Evolutionary conservation across 2,113 vertebrate species (phyloP), one percentile per base, ranked within the genome.

Genomic region (Sebastes fasciatus): DNA sequence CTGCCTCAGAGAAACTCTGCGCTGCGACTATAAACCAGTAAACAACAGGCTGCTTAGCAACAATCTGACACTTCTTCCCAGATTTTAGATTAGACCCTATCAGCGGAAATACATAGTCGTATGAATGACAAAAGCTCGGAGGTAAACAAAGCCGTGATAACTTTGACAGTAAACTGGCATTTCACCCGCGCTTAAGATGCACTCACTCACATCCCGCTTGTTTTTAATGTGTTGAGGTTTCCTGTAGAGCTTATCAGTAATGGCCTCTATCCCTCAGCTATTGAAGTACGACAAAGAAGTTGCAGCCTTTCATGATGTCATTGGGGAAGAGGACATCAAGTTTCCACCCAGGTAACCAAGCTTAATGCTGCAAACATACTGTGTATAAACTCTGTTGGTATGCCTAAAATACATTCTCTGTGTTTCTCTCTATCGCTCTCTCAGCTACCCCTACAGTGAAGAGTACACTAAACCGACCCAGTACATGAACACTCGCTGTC

Each of bases 401-500:
- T 60, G 4, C 40, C 23, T 16, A 14, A 10, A 17, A 34, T 48
- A 6, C 13, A 17, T 14, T 17, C 6, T 49, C 21, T 57, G 3
- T 65, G 19, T 46, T 21, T 46, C 46, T 55, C 7, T 66, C 21
- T 45, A 12, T 0, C 1, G 61, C 19, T 73, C 67, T 61, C 57
- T 23, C 88, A 96, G 96, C 88, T 97, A 97, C 90, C 96, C 96
- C 12, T 97, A 96, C 93, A 96, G 96, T 82, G 96, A 97, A 83
- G 94, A 95, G 62, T 91, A 94, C 91, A 87, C 89, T 82, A 94
- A 96, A 86, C 95, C 96, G 3, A 95, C 93, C 4, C 95, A 95
- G 91, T 97, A 96, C 91, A 96, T 96, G 95, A 96, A 94, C 87
- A 97, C 96, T 1, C 95, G 96, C 80, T 96, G 96, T 73, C 96